A percentile compares a stretch with the other conserved stretches of the same genome.
Evolutionary conservation across 2,113 vertebrate genomes (phyloP).

Genomic region (Syngnathus floridae): DNA sequence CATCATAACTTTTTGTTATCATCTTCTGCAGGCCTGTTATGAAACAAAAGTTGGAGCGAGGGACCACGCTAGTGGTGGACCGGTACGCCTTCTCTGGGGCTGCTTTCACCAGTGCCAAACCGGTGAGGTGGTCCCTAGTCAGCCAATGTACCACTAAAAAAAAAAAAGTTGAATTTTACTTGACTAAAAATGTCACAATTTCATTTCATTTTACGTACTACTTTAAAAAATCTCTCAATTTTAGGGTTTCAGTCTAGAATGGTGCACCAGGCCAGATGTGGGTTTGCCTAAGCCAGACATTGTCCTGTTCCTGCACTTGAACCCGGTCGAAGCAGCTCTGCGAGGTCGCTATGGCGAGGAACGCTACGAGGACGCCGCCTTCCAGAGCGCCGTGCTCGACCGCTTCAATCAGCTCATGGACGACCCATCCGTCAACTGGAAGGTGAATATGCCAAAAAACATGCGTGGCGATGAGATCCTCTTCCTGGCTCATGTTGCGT

Average conservation of each 20-base stretch:
- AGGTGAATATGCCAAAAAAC: constrained; percentile 77
- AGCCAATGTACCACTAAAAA: not conserved
- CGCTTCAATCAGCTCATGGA: constrained; percentile 78
- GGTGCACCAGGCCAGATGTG: constrained; percentile 85
- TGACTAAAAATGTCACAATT: not conserved
- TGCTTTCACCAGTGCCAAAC: constrained; percentile 90
- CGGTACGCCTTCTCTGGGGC: constrained; percentile 93
- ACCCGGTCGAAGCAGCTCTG: constrained; percentile 57
- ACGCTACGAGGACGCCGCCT: constrained; percentile 78
- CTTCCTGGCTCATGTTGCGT: not conserved
- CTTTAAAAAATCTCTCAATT: not conserved
- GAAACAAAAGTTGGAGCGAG: constrained; percentile 79
- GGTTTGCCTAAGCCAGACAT: constrained; percentile 93
- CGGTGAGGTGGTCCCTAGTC: constrained; percentile 65
- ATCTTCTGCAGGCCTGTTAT: constrained; percentile 58
- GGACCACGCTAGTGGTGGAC: constrained; percentile 83
- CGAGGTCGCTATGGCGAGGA: constrained; percentile 81
- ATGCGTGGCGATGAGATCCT: not conserved
- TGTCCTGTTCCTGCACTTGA: constrained; percentile 85
- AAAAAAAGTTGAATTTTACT: not conserved
- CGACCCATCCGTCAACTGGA: constrained; percentile 83
- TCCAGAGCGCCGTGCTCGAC: constrained; percentile 77
- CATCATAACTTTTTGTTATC: no score
- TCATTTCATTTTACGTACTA: constrained; percentile 70
- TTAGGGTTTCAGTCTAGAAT: constrained; percentile 84